Conservation (phyloP, 2,888 invertebrate species). For the Drosophila cyrtoloma region DNA sequence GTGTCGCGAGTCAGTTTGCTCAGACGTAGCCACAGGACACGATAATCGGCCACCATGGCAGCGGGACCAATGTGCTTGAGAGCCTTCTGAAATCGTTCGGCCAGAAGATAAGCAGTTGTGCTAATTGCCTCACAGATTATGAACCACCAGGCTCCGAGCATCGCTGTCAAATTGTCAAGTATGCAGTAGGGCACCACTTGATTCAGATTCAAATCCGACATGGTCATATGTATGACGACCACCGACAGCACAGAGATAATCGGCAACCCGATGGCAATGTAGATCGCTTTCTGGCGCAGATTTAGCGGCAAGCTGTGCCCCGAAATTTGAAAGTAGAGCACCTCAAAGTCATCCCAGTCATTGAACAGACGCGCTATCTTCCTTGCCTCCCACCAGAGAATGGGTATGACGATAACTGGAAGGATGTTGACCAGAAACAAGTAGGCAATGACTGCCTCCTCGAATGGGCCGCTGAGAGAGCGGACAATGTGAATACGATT, state of each 20-base stretch:
- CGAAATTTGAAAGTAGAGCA: conserved; percentile 88
- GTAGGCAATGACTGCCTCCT: conserved; percentile 91
- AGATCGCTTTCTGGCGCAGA: conserved; percentile 87
- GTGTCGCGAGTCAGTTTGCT: conserved; percentile 89
- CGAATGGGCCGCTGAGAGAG: conserved; percentile 89
- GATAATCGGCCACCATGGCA: conserved; percentile 89
- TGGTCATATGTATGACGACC: conserved; percentile 89
- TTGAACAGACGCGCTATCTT: conserved; percentile 87
- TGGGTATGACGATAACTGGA: conserved; percentile 88
- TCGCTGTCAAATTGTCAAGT: conserved; percentile 89
- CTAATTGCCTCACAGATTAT: conserved; percentile 89
- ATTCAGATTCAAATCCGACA: conserved; percentile 88
- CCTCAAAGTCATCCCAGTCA: conserved; percentile 90
- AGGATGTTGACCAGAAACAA: conserved; percentile 90
- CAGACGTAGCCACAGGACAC: conserved; percentile 90
- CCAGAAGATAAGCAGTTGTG: conserved; percentile 88
- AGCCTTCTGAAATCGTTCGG: conserved; percentile 90
- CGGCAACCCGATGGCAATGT: conserved; percentile 87
- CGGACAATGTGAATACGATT: conserved; percentile 88
- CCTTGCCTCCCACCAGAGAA: conserved; percentile 89
- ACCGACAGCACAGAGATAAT: conserved; percentile 88
- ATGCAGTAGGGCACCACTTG: conserved; percentile 90
- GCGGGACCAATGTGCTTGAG: conserved; percentile 90
- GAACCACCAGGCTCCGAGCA: conserved; percentile 91
- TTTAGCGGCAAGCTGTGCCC: conserved; percentile 87